These are phyloP conservation scores for Dasyprocta punctata DNA, from an alignment of 2,113 vertebrate genomes.

Conservation along the genomic window DNA sequence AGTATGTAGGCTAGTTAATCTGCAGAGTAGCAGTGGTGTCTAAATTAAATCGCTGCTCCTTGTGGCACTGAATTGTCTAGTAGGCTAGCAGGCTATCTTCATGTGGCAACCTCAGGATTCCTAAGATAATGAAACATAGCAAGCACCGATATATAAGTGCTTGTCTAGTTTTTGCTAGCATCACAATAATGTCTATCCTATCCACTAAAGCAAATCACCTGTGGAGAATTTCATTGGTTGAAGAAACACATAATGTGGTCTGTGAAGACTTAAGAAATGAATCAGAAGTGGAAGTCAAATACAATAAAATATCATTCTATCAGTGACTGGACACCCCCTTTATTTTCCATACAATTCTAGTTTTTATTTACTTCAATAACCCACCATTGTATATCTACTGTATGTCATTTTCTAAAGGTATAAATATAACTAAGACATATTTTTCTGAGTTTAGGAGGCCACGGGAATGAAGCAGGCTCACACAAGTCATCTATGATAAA, in stretches of 20 bases:
- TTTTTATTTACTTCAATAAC: background rate
- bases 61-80: background rate
- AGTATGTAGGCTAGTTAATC: background rate
- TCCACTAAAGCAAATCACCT: background rate
- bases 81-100: background rate
- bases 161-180: background rate
- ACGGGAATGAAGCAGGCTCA: background rate
- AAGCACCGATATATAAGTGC: background rate
- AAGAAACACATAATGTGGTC: background rate
- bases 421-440: background rate
- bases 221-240: background rate
- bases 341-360: background rate
- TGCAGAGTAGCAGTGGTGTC: rapidly evolving
- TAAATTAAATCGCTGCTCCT: background rate
- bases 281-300: background rate
- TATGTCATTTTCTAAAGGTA: background rate
- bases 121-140: background rate
- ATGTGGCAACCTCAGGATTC: background rate
- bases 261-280: background rate
- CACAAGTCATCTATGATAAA: conserved; percentile 10
- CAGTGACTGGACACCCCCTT: background rate
- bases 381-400: background rate
- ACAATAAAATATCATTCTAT: background rate
- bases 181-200: background rate
- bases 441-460: background rate